Evolutionary conservation across 2,797 vertebrate genomes (phyloP), one percentile per base, ranked within the genome.

Genomic region (Falco cherrug): DNA sequence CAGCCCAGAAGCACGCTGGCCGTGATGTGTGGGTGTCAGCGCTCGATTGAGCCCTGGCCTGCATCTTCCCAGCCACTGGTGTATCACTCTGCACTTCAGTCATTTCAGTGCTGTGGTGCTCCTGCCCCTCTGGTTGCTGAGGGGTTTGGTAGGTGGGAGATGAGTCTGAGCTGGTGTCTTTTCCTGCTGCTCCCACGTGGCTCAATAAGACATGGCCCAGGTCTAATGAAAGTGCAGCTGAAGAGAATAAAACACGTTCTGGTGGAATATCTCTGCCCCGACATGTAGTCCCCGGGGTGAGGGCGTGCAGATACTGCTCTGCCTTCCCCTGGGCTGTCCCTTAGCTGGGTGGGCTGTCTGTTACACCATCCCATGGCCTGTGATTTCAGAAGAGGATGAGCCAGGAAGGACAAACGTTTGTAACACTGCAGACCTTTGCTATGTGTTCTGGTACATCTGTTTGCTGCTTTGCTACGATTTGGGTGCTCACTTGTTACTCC

Each of bases 281-380:
- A 41, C 41, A 41, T 41, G 41, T 15, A 41, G 41, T 41, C 41
- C 41, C 41, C 41, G 14, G 41, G 41, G 13, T 41, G 41, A 15
- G 41, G 41, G 41, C 41, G 14, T 64, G 61, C 10, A 39, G 60
- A 8, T 50, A 28, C 64, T 45, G 73, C 31, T 68, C 31, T 68
- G 45, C 39, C 41, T 41, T 50, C 56, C 75, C 43, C 0, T 4
- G 31, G 18, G 35, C 41, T 60, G 41, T 47, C 2, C 7, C 0
- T 0, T 33, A 26, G 70, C 83, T 54, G 61, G 9, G 28, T 41
- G 39, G 10, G 18, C 59, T 82, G 48, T 39, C 59, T 26, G 39
- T 47, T 56, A 33, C 8, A 4, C 33, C 37, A 4, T 18, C 73
- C 33, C 20, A 7, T 13, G 51, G 45, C 43, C 56, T 11, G 2